Conservation (phyloP, 2,113 vertebrate species). For the Carlito syrichta region DNA sequence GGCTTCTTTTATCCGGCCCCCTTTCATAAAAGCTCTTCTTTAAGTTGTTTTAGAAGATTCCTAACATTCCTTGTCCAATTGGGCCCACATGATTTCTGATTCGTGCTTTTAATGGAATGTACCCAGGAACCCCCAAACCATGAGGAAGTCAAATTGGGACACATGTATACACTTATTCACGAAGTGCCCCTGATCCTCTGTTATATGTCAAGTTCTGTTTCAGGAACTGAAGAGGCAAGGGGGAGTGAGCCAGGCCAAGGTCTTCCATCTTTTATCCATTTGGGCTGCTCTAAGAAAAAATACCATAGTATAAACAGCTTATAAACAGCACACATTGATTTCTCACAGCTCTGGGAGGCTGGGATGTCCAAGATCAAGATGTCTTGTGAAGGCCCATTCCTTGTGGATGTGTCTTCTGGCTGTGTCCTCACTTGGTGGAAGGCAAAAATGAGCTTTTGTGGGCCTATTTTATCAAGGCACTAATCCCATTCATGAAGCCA, state of each 20-base stretch:
- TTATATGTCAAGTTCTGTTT: not conserved
- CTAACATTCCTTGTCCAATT: constrained; percentile 52
- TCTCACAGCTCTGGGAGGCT: not conserved
- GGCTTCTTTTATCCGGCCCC: not conserved
- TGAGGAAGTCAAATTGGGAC: not conserved
- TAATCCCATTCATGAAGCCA: not conserved
- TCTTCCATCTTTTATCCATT: not conserved
- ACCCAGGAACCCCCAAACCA: constrained; percentile 7
- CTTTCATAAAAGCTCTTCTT: not conserved
- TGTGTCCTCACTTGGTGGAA: not conserved
- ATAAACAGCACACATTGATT: not conserved
- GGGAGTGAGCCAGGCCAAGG: not conserved
- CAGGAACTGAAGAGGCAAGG: not conserved
- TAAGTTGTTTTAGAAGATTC: constrained; percentile 44
- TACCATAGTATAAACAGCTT: not conserved
- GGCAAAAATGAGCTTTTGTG: not conserved
- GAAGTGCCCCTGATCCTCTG: not conserved
- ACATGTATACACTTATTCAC: not conserved
- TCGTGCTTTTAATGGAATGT: constrained; percentile 34
- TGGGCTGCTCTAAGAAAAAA: no score
- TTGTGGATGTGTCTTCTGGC: not conserved
- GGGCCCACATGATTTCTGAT: constrained; percentile 14
- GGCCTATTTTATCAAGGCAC: not conserved
- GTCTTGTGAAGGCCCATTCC: not conserved
- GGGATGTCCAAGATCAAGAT: not conserved